These are phyloP conservation scores for Uria lomvia DNA, from an alignment of 2,113 vertebrate genomes.

Conservation along the genomic window DNA sequence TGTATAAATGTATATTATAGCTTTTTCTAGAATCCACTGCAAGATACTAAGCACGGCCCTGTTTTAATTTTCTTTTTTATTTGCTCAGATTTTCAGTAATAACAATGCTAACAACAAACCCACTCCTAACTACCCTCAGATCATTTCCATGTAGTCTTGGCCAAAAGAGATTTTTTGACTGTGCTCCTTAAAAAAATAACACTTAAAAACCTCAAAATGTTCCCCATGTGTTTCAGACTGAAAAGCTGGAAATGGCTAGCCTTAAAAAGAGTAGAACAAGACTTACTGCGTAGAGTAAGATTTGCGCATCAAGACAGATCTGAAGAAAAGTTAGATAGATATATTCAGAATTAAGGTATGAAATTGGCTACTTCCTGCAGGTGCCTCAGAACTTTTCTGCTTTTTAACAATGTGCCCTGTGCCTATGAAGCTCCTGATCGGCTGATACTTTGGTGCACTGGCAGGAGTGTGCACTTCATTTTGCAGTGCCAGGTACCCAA, in stretches of 20 bases:
- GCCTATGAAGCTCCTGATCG: neutral
- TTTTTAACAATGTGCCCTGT: neutral
- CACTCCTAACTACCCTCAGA: neutral
- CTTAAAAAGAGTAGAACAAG: neutral
- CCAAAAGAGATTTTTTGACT: neutral
- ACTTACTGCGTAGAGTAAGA: neutral
- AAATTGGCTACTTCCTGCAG: neutral
- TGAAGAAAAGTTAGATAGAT: neutral
- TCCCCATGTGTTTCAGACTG: neutral
- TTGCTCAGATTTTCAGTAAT: neutral
- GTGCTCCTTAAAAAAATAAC: neutral
- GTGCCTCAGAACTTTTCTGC: neutral
- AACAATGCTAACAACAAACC: neutral
- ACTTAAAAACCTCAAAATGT: neutral
- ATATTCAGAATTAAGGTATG: neutral
- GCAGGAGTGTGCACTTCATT: fast-evolving
- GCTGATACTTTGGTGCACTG: neutral
- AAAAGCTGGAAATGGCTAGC: neutral
- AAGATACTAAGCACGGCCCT: neutral
- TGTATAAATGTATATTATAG: neutral
- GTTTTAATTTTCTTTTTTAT: neutral
- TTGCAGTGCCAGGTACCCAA: neutral
- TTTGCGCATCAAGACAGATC: neutral
- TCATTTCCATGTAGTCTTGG: neutral
- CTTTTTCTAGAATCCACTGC: neutral